Evolutionary conservation across 2,113 vertebrate species (phyloP), one percentile per base, ranked within the genome.

Genomic region (Cranoglanis bouderius): DNA sequence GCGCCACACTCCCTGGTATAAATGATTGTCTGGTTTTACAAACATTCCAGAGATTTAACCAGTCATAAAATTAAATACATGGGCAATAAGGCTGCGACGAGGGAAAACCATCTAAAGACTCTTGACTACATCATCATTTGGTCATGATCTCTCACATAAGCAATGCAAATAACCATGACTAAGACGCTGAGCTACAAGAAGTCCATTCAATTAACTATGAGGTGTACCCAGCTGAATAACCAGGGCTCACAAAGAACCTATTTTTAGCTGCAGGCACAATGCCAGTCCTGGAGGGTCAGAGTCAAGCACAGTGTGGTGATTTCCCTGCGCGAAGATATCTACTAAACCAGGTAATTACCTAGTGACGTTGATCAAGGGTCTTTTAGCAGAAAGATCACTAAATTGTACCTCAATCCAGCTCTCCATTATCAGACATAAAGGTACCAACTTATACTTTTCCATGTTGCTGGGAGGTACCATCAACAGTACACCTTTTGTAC

Each of bases 111-210:
- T 82, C 80, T 3, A 40, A 82, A 59, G 21, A 82, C 51, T 57
- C 51, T 55, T 85, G 70, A 59, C 51, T 75, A 75, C 70, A 29
- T 32, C 65, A 53, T 72, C 9, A 3, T 32, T 85, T 85, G 49
- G 49, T 10, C 35, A 57, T 57, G 65, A 87, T 57, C 32, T 38
- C 43, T 38, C 10, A 81, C 43, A 49, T 61, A 70, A n/a, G 32
- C 43, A 72, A 55, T 21, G 16, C 49, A 88, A 82, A 82, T 53
- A 65, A 38, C 63, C 86, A 87, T 65, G 74, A 81, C 40, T 81
- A 38, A 81, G 61, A 70, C 21, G 4, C 43, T 55, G 21, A 53
- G 35, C 35, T 46, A 32, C 26, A 46, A 86, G 6, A n/a, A 26
- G 13, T 49, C 16, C 29, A 80, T 82, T 81, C 77, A 51, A 12